phyloP scores from a whole-genome alignment of 2,888 invertebrate species.

The Andrena fulva region DNA sequence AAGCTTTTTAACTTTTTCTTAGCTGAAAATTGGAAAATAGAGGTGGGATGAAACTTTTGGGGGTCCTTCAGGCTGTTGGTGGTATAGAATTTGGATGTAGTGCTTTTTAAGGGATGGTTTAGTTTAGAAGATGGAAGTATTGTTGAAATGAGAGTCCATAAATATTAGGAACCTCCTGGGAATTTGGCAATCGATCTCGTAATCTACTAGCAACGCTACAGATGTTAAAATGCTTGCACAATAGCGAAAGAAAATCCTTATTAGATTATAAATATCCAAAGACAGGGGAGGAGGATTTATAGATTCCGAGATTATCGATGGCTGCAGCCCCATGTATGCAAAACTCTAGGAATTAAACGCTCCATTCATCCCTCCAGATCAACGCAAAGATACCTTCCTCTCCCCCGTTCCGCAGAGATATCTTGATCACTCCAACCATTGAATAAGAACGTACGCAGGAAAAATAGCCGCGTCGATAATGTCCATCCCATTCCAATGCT shows the following conservation, averaged over 20 bases:
- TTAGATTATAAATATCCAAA: slow-evolving; percentile 5
- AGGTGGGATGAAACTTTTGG: too few relatives aligned
- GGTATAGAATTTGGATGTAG: too few relatives aligned
- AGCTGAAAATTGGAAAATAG: too few relatives aligned
- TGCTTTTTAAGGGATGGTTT: too few relatives aligned
- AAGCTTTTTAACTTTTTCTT: too few relatives aligned
- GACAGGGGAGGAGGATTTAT: not conserved
- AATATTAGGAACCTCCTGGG: too few relatives aligned
- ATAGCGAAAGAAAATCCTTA: slow-evolving; percentile 8
- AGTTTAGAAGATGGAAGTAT: too few relatives aligned
- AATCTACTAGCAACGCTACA: not conserved
- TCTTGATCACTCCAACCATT: slow-evolving; percentile 23
- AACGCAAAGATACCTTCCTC: slow-evolving; percentile 20
- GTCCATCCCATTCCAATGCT: not conserved
- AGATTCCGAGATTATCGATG: slow-evolving; percentile 18
- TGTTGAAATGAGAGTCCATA: too few relatives aligned
- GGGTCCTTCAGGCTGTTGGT: too few relatives aligned
- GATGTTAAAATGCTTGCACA: slow-evolving; percentile 3
- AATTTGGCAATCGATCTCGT: not conserved
- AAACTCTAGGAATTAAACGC: slow-evolving; percentile 32
- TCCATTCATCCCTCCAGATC: slow-evolving; percentile 34
- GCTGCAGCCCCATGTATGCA: not conserved
- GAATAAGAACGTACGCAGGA: not conserved
- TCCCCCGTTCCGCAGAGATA: not conserved
- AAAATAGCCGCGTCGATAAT: slow-evolving; percentile 9